phyloP scores from a whole-genome alignment of 2,797 vertebrate species.

The Natrix natrix region DNA sequence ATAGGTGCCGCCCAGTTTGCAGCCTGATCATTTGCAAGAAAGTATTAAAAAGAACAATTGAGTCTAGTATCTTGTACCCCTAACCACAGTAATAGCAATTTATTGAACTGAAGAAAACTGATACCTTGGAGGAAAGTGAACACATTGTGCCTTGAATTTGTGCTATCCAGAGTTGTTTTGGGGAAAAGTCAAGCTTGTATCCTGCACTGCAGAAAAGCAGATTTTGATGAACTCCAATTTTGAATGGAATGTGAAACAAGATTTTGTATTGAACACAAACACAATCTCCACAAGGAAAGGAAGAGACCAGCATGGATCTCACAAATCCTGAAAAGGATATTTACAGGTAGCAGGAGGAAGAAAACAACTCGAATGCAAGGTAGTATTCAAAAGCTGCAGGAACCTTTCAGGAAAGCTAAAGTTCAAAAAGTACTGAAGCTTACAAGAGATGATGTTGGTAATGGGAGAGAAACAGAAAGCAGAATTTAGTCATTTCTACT shows the following conservation, averaged over 20 bases:
- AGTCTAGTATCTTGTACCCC: not conserved
- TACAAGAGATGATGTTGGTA: not conserved
- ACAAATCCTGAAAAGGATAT: not conserved
- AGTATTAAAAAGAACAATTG: not conserved
- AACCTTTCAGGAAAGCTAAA: not conserved
- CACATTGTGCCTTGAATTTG: not conserved
- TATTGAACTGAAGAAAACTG: not conserved
- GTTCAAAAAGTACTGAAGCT: not conserved
- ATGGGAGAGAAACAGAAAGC: not conserved
- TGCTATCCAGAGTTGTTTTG: not conserved
- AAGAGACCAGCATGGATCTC: not conserved
- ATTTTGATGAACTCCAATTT: not conserved
- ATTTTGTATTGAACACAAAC: not conserved
- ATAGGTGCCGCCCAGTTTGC: not conserved
- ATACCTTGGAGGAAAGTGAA: not conserved
- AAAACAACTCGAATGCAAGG: not conserved
- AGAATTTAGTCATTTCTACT: not conserved
- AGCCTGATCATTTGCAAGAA: not conserved
- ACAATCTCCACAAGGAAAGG: not conserved
- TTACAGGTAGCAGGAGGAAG: not conserved
- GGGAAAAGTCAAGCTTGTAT: not conserved
- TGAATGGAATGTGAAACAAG: not conserved
- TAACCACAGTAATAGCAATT: not conserved
- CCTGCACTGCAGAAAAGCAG: not conserved
- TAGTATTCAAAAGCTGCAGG: not conserved